Base-by-base conservation (phyloP, 64 coral and sea anemone species). In the Montipora sp. region DNA sequence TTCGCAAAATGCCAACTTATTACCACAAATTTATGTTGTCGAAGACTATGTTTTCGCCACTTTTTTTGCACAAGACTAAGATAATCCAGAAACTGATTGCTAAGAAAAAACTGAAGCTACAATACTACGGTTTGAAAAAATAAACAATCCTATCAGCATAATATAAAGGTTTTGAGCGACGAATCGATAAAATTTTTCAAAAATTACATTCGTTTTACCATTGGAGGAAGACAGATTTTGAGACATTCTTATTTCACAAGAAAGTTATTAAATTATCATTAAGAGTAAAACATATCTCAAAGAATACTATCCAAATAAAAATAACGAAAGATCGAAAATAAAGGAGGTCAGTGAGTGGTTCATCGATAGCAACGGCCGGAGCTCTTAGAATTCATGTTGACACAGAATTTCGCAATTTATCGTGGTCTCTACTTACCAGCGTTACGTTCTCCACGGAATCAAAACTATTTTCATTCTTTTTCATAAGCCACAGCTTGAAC, bases 61-160 rank as follows among this genome's bases (percentile, higher is more conserved):
- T 47, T 75, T 46, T 11, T 11, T 75, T 12, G 3, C 46, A 13
- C 8, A 43, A 10, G 73, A 12, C 43, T 46, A 9, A 45, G 12
- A 73, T 6, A 73, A 3, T 46, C 73, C 44, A 12, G 12, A 19
- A n/a, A 51, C 5, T 47, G 8, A 5, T 8, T 12, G 7, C 8
- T 7, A 48, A 4, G 15, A 47, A 0, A 48, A n/a, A 49, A 49
- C 4, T 49, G 47, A 49, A 78, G 75, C 46, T 78, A 49, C 18
- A 78, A 49, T 49, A 78, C 45, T 14, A 49, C 48, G 75, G 45
- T 78, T 78, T 78, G 75, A 49, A 36, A 78, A 71, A 78, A 78
- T 78, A 78, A 78, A 78, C 75, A 78, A 78, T 11, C 75, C 14
- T 48, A 78, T 78, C 48, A 49, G 75, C 45, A 48, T 78, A 78